A percentile compares a stretch with the other conserved stretches of the same genome.
These are phyloP conservation scores for Mizuhopecten yessoensis DNA, from an alignment of 1,140 invertebrate genomes.

Conservation along the genomic window DNA sequence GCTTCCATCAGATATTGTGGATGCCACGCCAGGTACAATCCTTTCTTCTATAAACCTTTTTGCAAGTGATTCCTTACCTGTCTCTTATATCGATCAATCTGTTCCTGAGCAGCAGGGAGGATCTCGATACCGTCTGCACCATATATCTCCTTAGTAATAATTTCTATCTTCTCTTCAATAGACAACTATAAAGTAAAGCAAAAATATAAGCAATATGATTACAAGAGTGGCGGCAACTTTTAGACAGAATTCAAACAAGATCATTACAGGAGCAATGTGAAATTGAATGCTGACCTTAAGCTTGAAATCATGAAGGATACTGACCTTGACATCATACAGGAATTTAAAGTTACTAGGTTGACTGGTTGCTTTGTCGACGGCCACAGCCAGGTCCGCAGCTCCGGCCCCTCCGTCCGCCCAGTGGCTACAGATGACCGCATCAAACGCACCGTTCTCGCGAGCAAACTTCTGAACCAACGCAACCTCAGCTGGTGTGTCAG, in stretches of 20 bases:
- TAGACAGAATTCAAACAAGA: no score
- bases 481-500: conserved; percentile 94
- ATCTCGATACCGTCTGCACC: conserved; percentile 95
- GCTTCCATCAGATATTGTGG: no score
- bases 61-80: conserved; percentile 85
- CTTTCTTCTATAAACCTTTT: no score
- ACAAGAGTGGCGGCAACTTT: no score
- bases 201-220: no score
- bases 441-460: conserved; percentile 90
- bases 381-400: conserved; percentile 92
- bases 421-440: conserved; percentile 94
- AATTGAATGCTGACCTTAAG: no score
- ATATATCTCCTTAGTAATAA: conserved; percentile 97
- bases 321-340: conserved; percentile 91
- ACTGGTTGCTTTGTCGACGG: conserved; percentile 91
- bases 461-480: conserved; percentile 90
- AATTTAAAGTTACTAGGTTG: conserved; percentile 87
- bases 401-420: conserved; percentile 96
- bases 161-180: conserved; percentile 94
- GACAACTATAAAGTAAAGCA: conserved; percentile 82
- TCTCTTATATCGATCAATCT: conserved; percentile 88
- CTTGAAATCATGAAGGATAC: no score
- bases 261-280: no score
- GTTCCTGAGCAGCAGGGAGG: conserved; percentile 86
- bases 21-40: no score